Conservation (phyloP, 2,113 vertebrate species). For the Perca flavescens region DNA sequence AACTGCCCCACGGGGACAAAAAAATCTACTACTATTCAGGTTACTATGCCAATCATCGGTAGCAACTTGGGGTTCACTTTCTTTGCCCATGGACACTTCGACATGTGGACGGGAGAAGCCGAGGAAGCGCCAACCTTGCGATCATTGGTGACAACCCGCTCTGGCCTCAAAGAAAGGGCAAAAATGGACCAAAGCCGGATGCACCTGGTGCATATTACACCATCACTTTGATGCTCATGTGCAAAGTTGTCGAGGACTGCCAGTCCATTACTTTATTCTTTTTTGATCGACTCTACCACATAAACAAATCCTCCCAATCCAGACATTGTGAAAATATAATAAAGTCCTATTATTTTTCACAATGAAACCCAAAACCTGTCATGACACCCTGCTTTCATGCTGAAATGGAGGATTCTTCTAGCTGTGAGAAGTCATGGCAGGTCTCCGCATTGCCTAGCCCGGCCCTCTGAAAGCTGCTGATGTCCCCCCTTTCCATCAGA, state of each 20-base stretch:
- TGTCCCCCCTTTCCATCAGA: slow-evolving; percentile 50
- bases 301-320: slow-evolving; percentile 14
- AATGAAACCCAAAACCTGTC: slow-evolving; percentile 59
- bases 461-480: slow-evolving; percentile 77
- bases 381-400: slow-evolving; percentile 30
- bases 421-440: slow-evolving; percentile 49
- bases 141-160: neutral
- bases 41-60: neutral
- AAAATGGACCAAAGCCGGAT: neutral
- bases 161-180: neutral
- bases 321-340: slow-evolving; percentile 80
- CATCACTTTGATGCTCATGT: neutral
- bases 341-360: slow-evolving; percentile 77
- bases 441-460: slow-evolving; percentile 38
- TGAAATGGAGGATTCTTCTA: neutral
- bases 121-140: neutral
- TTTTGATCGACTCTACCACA: neutral
- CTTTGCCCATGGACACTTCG: neutral
- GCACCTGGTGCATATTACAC: neutral
- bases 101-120: neutral
- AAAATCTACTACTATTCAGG: too few relatives aligned
- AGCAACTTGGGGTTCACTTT: neutral
- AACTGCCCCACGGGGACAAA: too few relatives aligned
- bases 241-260: neutral
- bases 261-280: neutral